A percentile compares a stretch with the other conserved stretches of the same genome.
phyloP scores from a whole-genome alignment of 1,140 invertebrate genomes.

The Drosophila sucinea region DNA sequence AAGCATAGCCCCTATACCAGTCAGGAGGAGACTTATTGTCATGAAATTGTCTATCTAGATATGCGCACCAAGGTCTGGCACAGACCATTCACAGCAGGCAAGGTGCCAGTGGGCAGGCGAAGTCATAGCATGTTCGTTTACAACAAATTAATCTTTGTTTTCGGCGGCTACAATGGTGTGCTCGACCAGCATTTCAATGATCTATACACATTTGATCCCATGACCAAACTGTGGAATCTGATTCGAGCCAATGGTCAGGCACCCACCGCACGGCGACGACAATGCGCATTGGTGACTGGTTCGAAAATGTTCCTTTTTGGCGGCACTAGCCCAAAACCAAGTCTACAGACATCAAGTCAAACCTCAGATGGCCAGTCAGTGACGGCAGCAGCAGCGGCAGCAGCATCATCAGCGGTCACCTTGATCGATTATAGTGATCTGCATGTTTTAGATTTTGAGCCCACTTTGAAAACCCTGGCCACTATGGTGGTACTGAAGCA shows the following conservation, averaged over 20 bases:
- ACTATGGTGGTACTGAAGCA: slow-evolving; percentile 86
- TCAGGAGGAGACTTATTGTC: slow-evolving; percentile 90
- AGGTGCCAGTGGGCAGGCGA: slow-evolving; percentile 88
- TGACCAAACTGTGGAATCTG: slow-evolving; percentile 86
- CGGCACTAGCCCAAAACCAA: slow-evolving; percentile 88
- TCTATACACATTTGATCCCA: slow-evolving; percentile 88
- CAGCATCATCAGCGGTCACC: slow-evolving; percentile 34
- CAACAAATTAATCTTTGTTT: slow-evolving; percentile 91
- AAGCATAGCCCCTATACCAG: slow-evolving; percentile 86
- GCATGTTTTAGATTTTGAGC: slow-evolving; percentile 89
- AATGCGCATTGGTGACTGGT: slow-evolving; percentile 90
- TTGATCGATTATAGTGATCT: slow-evolving; percentile 91
- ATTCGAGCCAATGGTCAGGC: slow-evolving; percentile 85
- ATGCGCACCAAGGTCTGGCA: slow-evolving; percentile 88
- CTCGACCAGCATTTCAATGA: slow-evolving; percentile 91
- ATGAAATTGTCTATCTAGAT: slow-evolving; percentile 91
- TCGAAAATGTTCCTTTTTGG: slow-evolving; percentile 92
- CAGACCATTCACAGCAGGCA: slow-evolving; percentile 85
- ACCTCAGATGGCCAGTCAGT: neutral
- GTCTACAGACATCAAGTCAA: neutral
- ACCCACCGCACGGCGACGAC: slow-evolving; percentile 90
- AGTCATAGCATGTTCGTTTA: slow-evolving; percentile 95
- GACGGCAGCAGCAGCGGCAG: slow-evolving; percentile 7
- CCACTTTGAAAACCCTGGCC: slow-evolving; percentile 88
- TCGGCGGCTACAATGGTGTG: slow-evolving; percentile 93